Evolutionary conservation across 2,797 vertebrate species (phyloP).

Genomic region (Gallinago solitaria): DNA sequence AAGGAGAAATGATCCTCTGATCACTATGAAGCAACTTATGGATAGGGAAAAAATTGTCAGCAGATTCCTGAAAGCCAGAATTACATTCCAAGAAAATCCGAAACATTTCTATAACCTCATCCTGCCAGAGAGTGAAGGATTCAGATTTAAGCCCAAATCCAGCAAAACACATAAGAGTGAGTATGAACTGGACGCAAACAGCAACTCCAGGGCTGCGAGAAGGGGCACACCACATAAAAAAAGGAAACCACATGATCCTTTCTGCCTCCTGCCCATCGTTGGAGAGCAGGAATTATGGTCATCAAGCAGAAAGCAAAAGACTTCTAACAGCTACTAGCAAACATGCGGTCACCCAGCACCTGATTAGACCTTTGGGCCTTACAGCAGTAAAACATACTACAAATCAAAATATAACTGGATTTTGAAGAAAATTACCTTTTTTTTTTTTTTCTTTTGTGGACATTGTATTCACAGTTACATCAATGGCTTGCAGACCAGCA

Average conservation of each 20-base stretch:
- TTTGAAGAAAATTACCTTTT: background rate
- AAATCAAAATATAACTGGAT: background rate
- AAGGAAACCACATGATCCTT: background rate
- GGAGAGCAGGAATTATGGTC: background rate
- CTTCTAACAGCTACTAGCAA: background rate
- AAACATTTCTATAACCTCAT: background rate
- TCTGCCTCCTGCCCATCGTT: background rate
- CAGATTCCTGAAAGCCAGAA: constrained; percentile 14
- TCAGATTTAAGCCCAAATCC: background rate
- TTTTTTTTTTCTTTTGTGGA: background rate
- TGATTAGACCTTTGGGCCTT: background rate
- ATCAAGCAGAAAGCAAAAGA: background rate
- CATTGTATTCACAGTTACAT: background rate
- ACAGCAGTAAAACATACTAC: background rate
- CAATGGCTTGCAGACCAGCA: background rate
- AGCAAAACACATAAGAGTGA: background rate
- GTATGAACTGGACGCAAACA: background rate
- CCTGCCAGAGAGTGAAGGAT: background rate
- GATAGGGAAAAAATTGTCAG: background rate
- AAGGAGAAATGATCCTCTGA: constrained; percentile 11
- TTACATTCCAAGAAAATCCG: background rate
- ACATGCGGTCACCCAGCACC: background rate
- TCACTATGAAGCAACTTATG: background rate
- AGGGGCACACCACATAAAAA: background rate
- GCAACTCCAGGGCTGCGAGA: background rate